phyloP scores from a whole-genome alignment of 2,888 invertebrate species.

The Heliothis peltigera region DNA sequence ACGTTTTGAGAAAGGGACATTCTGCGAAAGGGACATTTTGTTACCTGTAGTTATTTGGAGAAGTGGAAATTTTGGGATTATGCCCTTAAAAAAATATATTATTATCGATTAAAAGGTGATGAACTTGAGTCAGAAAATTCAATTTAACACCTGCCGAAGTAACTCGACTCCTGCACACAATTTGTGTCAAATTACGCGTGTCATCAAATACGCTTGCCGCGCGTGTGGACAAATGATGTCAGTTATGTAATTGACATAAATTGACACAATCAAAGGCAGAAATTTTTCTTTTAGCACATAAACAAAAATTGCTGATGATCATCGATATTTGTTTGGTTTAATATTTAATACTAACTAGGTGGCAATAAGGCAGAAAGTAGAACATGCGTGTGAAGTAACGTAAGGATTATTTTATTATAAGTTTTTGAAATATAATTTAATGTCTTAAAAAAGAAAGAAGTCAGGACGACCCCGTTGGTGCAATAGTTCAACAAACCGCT shows the following conservation, averaged over 20 bases:
- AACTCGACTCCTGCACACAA: conserved; percentile 21
- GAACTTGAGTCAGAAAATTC: no score
- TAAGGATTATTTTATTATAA: no score
- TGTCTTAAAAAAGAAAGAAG: no score
- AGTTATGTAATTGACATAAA: conserved; percentile 3
- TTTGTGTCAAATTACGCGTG: conserved; percentile 17
- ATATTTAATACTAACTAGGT: conserved; percentile 36
- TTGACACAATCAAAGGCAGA: background rate
- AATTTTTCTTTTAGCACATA: background rate
- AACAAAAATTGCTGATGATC: background rate
- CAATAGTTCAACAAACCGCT: no score
- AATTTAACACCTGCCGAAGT: conserved; percentile 10
- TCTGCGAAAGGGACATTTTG: no score
- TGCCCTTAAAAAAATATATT: no score
- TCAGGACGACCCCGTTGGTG: no score
- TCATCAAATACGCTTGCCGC: conserved; percentile 11
- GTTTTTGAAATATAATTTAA: no score
- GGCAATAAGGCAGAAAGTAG: background rate
- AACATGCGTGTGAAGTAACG: background rate
- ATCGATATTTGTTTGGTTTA: background rate
- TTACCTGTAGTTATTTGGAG: no score
- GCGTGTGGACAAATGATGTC: background rate
- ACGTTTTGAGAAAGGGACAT: no score
- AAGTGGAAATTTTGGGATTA: no score
- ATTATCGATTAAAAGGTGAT: no score